phyloP scores from a whole-genome alignment of 2,888 invertebrate species.

The Diploptera punctata region DNA sequence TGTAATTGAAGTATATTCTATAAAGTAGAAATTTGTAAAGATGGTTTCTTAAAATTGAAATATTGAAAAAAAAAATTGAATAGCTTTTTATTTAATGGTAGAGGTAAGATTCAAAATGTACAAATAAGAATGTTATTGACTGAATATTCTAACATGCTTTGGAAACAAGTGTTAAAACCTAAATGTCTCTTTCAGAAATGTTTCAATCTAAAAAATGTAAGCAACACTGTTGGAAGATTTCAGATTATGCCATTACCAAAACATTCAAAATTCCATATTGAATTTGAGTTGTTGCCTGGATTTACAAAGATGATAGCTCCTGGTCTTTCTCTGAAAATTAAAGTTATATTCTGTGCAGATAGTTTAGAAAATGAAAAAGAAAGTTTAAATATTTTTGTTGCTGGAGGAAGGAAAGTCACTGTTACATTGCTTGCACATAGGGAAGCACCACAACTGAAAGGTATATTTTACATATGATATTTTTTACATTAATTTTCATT shows the following conservation, averaged over 20 bases:
- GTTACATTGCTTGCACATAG: not conserved
- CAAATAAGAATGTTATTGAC: too few relatives aligned
- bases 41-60: too few relatives aligned
- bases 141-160: too few relatives aligned
- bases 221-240: not conserved
- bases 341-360: not conserved
- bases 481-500: too few relatives aligned
- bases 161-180: too few relatives aligned
- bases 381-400: not conserved
- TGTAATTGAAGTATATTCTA: too few relatives aligned
- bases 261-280: not conserved
- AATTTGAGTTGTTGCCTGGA: not conserved
- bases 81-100: too few relatives aligned
- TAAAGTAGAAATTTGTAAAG: too few relatives aligned
- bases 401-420: not conserved
- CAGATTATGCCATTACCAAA: not conserved
- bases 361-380: not conserved
- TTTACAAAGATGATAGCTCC: conserved; percentile 1
- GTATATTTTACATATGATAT: not conserved
- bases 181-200: too few relatives aligned
- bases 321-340: not conserved
- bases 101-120: too few relatives aligned
- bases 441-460: not conserved
- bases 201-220: conserved; percentile 12
- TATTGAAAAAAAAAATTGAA: too few relatives aligned